phyloP scores from a whole-genome alignment of 2,797 vertebrate species.

The Pantherophis vulpinus region DNA sequence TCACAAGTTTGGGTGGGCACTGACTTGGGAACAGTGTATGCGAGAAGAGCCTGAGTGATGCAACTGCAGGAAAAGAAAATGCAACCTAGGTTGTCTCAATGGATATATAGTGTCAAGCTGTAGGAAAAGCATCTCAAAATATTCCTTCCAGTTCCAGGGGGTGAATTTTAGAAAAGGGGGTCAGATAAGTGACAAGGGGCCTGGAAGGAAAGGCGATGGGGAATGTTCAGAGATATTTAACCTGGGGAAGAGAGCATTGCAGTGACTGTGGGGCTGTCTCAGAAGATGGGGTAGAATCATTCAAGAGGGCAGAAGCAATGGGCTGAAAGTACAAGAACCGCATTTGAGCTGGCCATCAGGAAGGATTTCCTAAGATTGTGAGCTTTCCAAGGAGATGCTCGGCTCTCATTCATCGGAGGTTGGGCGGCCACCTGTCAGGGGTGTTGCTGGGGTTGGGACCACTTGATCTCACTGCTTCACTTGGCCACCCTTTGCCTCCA shows the following conservation, averaged over 20 bases:
- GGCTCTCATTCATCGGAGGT: background rate
- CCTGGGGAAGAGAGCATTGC: background rate
- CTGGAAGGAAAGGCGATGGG: background rate
- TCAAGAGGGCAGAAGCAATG: background rate
- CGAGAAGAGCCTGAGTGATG: background rate
- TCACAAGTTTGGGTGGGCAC: background rate
- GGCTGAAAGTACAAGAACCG: background rate
- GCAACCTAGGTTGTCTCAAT: background rate
- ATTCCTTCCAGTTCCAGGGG: background rate
- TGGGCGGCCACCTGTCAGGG: background rate
- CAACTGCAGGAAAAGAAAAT: background rate
- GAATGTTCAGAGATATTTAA: background rate
- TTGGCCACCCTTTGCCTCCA: too few species aligned
- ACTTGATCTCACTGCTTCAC: background rate
- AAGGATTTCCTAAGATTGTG: background rate
- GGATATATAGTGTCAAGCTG: background rate
- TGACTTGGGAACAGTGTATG: background rate
- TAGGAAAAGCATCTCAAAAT: background rate
- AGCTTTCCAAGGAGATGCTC: background rate
- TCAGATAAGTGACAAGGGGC: background rate
- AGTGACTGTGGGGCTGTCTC: background rate
- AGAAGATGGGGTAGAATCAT: background rate
- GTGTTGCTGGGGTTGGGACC: background rate
- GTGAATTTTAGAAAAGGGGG: background rate
- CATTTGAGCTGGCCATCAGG: background rate